phyloP scores from a whole-genome alignment of 2,113 vertebrate species.

The Holacanthus passer region DNA sequence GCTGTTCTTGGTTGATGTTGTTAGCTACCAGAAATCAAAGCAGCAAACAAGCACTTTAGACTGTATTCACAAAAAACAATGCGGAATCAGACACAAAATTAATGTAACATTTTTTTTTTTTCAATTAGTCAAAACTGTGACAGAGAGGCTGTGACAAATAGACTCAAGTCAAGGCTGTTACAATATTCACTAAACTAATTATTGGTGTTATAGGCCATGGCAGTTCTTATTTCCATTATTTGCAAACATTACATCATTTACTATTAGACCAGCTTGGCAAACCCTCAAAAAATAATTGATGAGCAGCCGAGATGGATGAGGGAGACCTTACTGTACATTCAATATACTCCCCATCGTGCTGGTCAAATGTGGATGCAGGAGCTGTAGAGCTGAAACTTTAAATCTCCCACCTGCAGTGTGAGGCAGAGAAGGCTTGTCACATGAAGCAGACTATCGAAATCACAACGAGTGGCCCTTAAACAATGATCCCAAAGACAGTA shows the following conservation, averaged over 20 bases:
- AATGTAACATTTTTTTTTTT: neutral
- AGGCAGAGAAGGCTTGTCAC: slow-evolving; percentile 1
- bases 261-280: slow-evolving; percentile 6
- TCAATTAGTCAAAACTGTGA: slow-evolving; percentile 8
- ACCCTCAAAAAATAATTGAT: slow-evolving; percentile 7
- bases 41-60: neutral
- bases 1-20: neutral
- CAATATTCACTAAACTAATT: slow-evolving; percentile 1
- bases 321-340: neutral
- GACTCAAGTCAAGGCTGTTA: neutral
- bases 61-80: neutral
- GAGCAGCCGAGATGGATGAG: neutral
- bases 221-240: slow-evolving; percentile 17
- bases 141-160: slow-evolving; percentile 11
- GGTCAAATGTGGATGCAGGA: slow-evolving; percentile 1
- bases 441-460: slow-evolving; percentile 23
- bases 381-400: slow-evolving; percentile 8
- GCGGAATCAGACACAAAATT: neutral
- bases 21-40: neutral
- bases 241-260: slow-evolving; percentile 37
- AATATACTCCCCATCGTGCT: neutral
- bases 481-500: neutral
- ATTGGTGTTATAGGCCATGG: neutral
- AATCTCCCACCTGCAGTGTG: slow-evolving; percentile 15
- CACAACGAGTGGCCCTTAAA: neutral